phyloP scores from a whole-genome alignment of 1,140 invertebrate genomes.

The Heliothis virescens region DNA sequence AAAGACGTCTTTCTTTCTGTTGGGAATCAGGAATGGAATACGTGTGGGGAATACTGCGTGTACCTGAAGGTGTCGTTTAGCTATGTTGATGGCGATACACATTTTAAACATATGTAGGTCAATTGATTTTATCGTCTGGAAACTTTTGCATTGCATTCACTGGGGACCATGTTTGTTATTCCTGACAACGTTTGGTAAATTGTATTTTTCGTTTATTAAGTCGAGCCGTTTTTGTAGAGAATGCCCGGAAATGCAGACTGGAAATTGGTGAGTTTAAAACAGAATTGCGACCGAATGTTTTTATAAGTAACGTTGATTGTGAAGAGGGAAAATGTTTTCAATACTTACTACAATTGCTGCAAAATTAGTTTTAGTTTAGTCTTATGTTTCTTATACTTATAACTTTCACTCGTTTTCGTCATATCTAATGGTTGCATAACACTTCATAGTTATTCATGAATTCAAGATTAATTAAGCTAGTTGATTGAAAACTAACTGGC shows the following conservation, averaged over 20 bases:
- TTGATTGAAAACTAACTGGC: no score
- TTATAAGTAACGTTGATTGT: neutral
- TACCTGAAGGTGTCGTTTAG: slow-evolving; percentile 61
- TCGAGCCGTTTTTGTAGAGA: slow-evolving; percentile 22
- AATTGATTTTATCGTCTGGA: slow-evolving; percentile 44
- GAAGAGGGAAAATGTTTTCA: neutral
- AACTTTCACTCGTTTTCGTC: no score
- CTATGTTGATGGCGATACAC: slow-evolving; percentile 43
- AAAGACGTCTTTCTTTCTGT: slow-evolving; percentile 76
- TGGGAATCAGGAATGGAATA: slow-evolving; percentile 81
- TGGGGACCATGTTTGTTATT: slow-evolving; percentile 31
- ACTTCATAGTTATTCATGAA: no score
- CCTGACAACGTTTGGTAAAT: slow-evolving; percentile 37
- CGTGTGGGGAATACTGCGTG: slow-evolving; percentile 74
- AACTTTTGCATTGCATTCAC: slow-evolving; percentile 41
- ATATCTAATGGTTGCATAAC: no score
- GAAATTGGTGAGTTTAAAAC: neutral
- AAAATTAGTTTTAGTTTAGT: no score
- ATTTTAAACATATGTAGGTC: slow-evolving; percentile 47
- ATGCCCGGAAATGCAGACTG: neutral
- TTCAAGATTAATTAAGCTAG: no score
- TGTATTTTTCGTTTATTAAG: slow-evolving; percentile 45
- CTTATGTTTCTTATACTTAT: no score
- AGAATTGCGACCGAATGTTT: neutral
- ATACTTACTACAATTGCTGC: no score